These are phyloP conservation scores for Anagyrus pseudococci DNA, from an alignment of 2,888 invertebrate genomes.

Conservation along the genomic window DNA sequence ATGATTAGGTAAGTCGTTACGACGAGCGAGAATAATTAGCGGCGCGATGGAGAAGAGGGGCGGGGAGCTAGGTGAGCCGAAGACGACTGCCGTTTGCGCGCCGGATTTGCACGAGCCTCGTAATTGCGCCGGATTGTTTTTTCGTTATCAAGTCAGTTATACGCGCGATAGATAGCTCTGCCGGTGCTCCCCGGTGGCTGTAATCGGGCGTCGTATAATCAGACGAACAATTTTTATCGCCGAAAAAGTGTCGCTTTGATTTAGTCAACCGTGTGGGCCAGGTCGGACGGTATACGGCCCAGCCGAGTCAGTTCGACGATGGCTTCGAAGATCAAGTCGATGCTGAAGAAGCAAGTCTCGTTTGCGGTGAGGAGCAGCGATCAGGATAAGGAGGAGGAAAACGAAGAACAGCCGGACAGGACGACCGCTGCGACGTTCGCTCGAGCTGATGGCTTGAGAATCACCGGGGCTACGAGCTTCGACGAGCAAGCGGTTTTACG, in stretches of 20 bases:
- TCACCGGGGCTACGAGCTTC: not conserved
- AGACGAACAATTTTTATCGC: not conserved
- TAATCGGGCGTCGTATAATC: no score
- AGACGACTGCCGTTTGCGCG: constrained; percentile 1
- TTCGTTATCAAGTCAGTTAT: not conserved
- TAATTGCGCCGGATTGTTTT: constrained; percentile 16
- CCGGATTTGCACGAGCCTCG: constrained; percentile 10
- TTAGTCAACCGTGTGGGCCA: not conserved
- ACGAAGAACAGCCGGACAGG: no score
- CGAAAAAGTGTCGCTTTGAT: not conserved
- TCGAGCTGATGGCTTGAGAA: no score
- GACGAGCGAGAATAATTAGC: no score
- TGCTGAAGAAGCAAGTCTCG: constrained; percentile 40
- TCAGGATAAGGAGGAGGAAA: constrained; percentile 1
- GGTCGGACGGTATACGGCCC: no score
- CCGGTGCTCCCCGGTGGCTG: no score
- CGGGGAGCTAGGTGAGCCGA: no score
- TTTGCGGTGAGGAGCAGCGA: constrained; percentile 11
- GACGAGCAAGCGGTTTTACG: not conserved
- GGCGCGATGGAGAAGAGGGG: no score
- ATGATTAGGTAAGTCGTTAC: no score
- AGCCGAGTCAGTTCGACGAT: constrained; percentile 21
- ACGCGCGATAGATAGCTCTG: not conserved
- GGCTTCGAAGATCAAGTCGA: constrained; percentile 41
- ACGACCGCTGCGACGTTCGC: not conserved